Percentiles rank a stretch among this genome's conserved stretches.
phyloP scores from a whole-genome alignment of 2,888 invertebrate genomes.

The Atrina japonica region DNA sequence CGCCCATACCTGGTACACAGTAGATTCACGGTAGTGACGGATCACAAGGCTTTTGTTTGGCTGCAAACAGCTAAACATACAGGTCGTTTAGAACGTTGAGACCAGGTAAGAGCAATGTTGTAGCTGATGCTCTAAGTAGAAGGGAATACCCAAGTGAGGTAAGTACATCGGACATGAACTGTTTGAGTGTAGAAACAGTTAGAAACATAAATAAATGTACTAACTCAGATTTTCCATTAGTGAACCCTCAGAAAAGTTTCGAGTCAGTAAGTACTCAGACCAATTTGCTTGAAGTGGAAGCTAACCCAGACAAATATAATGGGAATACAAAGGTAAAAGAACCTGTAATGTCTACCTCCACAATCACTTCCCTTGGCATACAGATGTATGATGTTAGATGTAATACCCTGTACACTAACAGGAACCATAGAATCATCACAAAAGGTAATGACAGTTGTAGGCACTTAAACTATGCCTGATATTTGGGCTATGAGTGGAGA shows the following conservation, averaged over 20 bases:
- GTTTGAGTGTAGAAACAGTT: not conserved
- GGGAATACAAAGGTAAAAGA: not conserved
- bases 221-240: not conserved
- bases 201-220: not conserved
- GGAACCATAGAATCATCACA: too few relatives aligned
- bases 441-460: too few relatives aligned
- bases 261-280: not conserved
- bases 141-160: conserved; percentile 21
- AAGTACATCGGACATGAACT: conserved; percentile 9
- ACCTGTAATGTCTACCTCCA: not conserved
- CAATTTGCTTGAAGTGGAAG: not conserved
- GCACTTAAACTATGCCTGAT: too few relatives aligned
- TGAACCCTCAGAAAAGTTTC: not conserved
- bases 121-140: conserved; percentile 43
- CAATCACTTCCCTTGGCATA: too few relatives aligned
- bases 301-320: not conserved
- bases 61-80: conserved; percentile 19
- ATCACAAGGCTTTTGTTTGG: conserved; percentile 20
- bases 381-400: too few relatives aligned
- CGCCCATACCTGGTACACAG: conserved; percentile 15
- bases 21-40: conserved; percentile 21
- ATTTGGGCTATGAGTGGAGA: too few relatives aligned
- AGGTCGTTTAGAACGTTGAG: conserved; percentile 42
- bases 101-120: conserved; percentile 29
- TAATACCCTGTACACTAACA: too few relatives aligned